Evolutionary conservation across 1,140 invertebrate genomes (phyloP), one percentile per base, ranked within the genome.

Genomic region (Drosophila lacertosa): DNA sequence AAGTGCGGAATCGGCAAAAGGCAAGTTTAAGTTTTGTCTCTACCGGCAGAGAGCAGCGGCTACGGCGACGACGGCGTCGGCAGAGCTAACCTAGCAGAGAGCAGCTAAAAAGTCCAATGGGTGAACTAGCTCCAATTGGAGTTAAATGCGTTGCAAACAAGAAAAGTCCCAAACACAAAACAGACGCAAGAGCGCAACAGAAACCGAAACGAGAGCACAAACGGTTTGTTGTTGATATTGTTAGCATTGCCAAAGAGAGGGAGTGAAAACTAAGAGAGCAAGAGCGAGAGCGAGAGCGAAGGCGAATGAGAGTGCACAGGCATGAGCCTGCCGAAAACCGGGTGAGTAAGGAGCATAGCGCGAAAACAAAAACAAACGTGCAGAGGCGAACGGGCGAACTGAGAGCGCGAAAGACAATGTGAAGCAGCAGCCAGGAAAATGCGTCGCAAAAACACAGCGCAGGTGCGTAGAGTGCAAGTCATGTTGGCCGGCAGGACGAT

Each of bases 381-480:
- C 9, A 7, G n/a, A 39, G 39, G 44, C 7, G 45, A 6, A n/a
- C 2, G 20, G 26, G 13, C 9, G 5, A 18, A 42, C 1, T 26
- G 26, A 63, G 47, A 33, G 48, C 55, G 77, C 24, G 75, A 83
- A 84, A 63, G 67, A 79, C 50, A 42, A 42, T 55, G 63, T 60
- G 33, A 66, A 84, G 55, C 53, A 42, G 51, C 53, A 71, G 77
- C 37, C 9, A 67, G 45, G 72, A 84, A 83, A 83, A 78, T 83
- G 80, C 80, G 80, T 76, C 80, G 80, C 80, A 80, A 80, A 78
- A 73, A 84, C 58, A 83, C 59, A 73, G 79, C 79, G 79, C 79
- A 83, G 80, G 79, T 83, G 79, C 75, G 55, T 63, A 79, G 75
- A 66, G 67, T 62, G 74, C 58, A 45, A 62, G 58, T 47, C 37